Conservation (phyloP, 2,888 invertebrate genomes). For the Eristalinus sepulchralis region DNA sequence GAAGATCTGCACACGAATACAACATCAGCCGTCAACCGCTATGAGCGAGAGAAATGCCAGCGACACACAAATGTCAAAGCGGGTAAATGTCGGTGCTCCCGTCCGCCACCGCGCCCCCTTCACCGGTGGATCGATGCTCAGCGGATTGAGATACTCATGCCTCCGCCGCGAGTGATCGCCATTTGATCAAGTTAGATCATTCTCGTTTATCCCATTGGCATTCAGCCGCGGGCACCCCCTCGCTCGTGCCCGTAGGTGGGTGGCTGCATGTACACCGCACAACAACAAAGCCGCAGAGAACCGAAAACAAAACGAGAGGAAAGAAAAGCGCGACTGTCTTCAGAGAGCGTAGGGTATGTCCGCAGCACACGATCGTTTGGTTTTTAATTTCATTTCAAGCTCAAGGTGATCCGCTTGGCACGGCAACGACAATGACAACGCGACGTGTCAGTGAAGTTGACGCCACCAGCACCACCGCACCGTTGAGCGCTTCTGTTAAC, state of each 20-base stretch:
- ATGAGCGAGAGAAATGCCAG: slow-evolving; percentile 53
- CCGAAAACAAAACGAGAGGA: neutral
- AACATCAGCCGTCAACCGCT: slow-evolving; percentile 48
- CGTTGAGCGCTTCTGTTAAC: neutral
- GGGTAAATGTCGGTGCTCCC: slow-evolving; percentile 61
- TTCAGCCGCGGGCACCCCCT: slow-evolving; percentile 9
- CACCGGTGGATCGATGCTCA: neutral
- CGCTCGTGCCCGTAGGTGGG: slow-evolving; percentile 18
- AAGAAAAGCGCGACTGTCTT: slow-evolving; percentile 23
- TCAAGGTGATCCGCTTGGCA: slow-evolving; percentile 70
- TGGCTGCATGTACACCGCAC: slow-evolving; percentile 37
- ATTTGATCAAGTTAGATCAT: slow-evolving; percentile 64
- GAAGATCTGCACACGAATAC: slow-evolving; percentile 55
- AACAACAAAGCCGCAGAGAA: neutral
- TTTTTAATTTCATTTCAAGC: slow-evolving; percentile 71
- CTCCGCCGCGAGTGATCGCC: slow-evolving; percentile 46
- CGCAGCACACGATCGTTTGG: slow-evolving; percentile 63
- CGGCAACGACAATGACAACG: slow-evolving; percentile 17
- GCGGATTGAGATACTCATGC: slow-evolving; percentile 7
- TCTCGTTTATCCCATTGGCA: slow-evolving; percentile 28
- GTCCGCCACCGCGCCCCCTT: neutral
- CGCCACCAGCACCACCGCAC: slow-evolving; percentile 6
- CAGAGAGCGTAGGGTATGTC: slow-evolving; percentile 39
- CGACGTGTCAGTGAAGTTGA: slow-evolving; percentile 31
- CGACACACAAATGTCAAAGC: slow-evolving; percentile 68